Base-by-base conservation (phyloP, 1,140 invertebrate genomes). In the Medauroidea extradentata region DNA sequence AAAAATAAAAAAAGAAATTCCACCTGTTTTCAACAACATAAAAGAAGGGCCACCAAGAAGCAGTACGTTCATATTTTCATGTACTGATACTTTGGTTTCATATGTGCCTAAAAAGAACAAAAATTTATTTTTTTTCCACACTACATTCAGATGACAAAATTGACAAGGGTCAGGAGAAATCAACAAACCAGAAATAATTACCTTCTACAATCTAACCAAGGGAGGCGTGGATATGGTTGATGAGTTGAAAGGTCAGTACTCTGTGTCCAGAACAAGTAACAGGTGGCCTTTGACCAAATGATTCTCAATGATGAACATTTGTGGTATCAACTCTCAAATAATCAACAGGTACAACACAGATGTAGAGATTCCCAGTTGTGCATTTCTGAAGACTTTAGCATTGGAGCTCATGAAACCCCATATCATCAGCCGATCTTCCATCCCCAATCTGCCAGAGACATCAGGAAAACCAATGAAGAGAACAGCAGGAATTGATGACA, bases 1-100 rank as follows among this genome's bases (percentile, higher is more conserved):
- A 75, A 72, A 64, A 75, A 75, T 41, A 78, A 73, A 63, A 63
- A 51, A 59, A 34, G 65, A 71, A 53, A 69, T 71, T 23, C 68
- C 66, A 23, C n/a, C 39, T 23, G 48, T 63, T 48, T 25, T 51
- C 27, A 27, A 16, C 18, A 21, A 19, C 18, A 25, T 27, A 51
- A 51, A 25, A 51, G 19, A 25, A 7, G 19, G 49, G 24, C 18
- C 18, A 51, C 18, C 11, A 27, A 2, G 1, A 21, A 34, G 11
- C 29, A 34, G 11, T 34, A 34, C 11, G 29, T 51, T 51, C 19
- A 18, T 2, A n/a, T 51, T 23, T 51, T 27, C 24, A 23, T 14
- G 19, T 25, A 19, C n/a, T 16, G n/a, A 18, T 51, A 21, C 14
- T 27, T 27, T 51, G 9, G n/a, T 11, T 18, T 48, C 44, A 21